Conservation (phyloP, 2,888 invertebrate genomes). For the Rhaphigaster nebulosa region DNA sequence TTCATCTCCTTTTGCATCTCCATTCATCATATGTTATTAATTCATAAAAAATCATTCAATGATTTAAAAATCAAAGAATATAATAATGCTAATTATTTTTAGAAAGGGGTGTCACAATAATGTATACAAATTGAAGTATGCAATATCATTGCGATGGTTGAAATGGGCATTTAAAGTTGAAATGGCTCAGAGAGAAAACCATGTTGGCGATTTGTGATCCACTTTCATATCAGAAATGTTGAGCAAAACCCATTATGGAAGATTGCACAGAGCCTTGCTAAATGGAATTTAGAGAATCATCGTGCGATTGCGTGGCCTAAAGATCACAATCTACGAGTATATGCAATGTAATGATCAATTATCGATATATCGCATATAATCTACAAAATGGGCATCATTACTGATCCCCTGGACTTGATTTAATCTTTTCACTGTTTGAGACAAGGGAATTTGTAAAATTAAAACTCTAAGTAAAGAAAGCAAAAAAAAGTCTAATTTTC, state of each 20-base stretch:
- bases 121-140: no score
- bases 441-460: background rate
- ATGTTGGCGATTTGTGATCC: background rate
- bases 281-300: background rate
- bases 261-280: background rate
- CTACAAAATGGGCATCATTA: background rate
- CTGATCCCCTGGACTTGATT: background rate
- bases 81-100: no score
- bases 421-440: background rate
- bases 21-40: no score
- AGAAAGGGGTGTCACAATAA: no score
- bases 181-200: background rate
- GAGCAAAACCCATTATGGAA: background rate
- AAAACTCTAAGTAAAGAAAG: no score
- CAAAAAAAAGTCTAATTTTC: background rate
- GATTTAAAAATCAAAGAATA: no score
- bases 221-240: background rate
- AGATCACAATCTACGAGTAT: background rate
- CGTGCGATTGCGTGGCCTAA: background rate
- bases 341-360: background rate
- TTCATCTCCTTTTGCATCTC: no score
- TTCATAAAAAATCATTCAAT: no score
- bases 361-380: background rate
- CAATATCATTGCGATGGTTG: background rate
- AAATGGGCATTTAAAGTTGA: background rate